Evolutionary conservation across 2,888 invertebrate species (phyloP), one percentile per base, ranked within the genome.

Genomic region (Erebia ligea): DNA sequence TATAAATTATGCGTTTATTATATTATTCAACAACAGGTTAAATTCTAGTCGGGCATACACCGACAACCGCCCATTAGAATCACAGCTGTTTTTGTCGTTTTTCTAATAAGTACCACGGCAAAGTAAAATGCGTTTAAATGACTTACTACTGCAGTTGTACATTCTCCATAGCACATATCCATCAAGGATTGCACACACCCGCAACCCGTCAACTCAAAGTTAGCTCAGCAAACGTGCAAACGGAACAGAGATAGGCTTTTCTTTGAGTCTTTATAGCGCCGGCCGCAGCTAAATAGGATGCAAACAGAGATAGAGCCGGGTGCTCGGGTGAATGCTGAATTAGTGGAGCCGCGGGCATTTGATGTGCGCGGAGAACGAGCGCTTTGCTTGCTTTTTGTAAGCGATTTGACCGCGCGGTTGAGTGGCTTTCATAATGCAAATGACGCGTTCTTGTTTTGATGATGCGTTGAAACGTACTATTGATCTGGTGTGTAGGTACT

Each of bases 201-300:
- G 56, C 48, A n/a, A 59, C 58, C 58, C 75, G 69, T 73, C 70
- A 75, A 77, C 76, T 81, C 77, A 77, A 78, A 86, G 86, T 86
- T 84, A 84, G 85, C 86, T 84, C 79, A 84, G 89, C 87, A 91
- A 90, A 90, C 84, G 89, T 87, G 89, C 86, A 91, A 91, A 90
- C 88, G 86, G 82, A 81, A 80, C 83, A 15, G 50, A 91, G 90
- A 92, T 92, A 90, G 91, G 87, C 88, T 84, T 89, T 88, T 89
- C 91, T 91, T 91, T 91, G 90, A 90, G 85, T 90, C 87, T 84
- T 87, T 88, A 88, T 85, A 86, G 88, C 87, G 87, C 87, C 83
- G 85, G 88, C 86, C 84, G 86, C 85, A 81, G 84, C 81, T 92
- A 91, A 92, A 92, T 90, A 90, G 87, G 91, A 92, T 92, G 91